These are phyloP conservation scores for Marmota flaviventris DNA, from an alignment of 2,113 vertebrate genomes.

Conservation along the genomic window DNA sequence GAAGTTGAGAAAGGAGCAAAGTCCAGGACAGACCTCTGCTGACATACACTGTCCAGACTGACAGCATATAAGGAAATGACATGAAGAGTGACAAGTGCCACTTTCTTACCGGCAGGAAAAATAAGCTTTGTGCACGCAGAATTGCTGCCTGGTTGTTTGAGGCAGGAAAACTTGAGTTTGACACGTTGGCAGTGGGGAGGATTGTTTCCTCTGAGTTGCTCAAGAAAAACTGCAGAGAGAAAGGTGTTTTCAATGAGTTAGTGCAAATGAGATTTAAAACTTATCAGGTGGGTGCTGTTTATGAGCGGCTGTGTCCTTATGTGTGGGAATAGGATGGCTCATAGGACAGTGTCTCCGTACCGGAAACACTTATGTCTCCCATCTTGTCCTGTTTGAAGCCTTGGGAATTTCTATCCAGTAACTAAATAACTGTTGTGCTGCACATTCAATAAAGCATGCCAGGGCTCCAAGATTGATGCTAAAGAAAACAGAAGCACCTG, in stretches of 20 bases:
- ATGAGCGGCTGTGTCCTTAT: background rate
- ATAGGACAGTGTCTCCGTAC: background rate
- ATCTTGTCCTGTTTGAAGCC: conserved; percentile 6
- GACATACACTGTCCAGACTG: accelerated
- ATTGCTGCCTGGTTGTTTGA: conserved; percentile 85
- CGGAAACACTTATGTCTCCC: background rate
- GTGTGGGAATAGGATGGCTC: background rate
- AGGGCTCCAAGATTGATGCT: background rate
- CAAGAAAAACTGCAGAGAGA: conserved; percentile 94
- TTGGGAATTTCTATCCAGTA: conserved; percentile 33
- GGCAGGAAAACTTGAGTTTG: conserved; percentile 91
- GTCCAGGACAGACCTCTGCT: accelerated
- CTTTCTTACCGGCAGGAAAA: conserved; percentile 97
- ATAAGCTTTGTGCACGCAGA: conserved; percentile 91
- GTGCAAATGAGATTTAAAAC: conserved; percentile 38
- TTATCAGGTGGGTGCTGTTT: background rate
- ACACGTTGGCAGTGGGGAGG: conserved; percentile 89
- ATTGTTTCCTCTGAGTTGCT: conserved; percentile 87
- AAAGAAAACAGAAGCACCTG: conserved; percentile 21
- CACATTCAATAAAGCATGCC: background rate
- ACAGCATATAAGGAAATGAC: accelerated
- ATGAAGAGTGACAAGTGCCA: background rate
- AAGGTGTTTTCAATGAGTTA: conserved; percentile 67
- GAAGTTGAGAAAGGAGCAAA: background rate
- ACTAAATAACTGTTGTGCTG: background rate